These are phyloP conservation scores for Hemiscyllium ocellatum DNA, from an alignment of 2,113 vertebrate genomes.

Conservation along the genomic window DNA sequence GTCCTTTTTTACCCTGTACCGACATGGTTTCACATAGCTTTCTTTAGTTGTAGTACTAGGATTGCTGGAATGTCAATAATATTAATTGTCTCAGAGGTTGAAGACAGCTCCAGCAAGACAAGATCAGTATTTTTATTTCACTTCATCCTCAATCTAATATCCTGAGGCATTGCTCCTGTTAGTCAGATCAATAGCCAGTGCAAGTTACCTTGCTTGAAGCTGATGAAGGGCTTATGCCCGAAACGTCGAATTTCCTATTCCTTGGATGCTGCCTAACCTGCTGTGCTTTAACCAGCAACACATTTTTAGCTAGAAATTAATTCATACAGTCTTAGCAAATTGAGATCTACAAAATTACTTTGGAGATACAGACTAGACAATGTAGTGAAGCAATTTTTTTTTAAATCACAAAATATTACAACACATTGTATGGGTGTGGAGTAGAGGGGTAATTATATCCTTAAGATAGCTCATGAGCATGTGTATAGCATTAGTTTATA, in stretches of 20 bases:
- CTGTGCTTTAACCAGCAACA: too few species aligned
- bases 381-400: background rate
- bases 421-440: background rate
- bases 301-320: too few species aligned
- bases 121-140: background rate
- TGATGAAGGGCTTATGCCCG: too few species aligned
- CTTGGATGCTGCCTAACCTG: too few species aligned
- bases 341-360: background rate
- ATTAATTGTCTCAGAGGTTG: background rate
- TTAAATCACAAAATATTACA: background rate
- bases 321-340: background rate
- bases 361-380: background rate
- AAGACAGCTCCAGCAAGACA: background rate
- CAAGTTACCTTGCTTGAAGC: background rate
- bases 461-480: too few species aligned
- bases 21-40: background rate
- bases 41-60: background rate
- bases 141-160: background rate
- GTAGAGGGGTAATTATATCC: too few species aligned
- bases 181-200: background rate
- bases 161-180: background rate
- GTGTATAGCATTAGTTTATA: too few species aligned
- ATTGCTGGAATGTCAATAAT: background rate
- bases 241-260: too few species aligned
- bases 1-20: background rate